phyloP scores from a whole-genome alignment of 2,888 invertebrate species.

The Aelia acuminata region DNA sequence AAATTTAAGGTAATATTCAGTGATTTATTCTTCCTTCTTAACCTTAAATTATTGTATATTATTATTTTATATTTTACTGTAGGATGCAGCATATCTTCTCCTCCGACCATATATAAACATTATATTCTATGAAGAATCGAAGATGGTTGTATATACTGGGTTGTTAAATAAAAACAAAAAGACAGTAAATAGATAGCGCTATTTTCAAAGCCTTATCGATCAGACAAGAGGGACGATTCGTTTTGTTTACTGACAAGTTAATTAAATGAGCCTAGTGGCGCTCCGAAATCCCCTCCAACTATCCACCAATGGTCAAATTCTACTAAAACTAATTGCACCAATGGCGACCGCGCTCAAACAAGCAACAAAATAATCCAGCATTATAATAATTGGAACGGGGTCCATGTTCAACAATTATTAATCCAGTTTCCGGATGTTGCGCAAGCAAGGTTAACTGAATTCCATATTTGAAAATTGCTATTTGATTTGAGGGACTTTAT shows the following conservation, averaged over 20 bases:
- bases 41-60: no score
- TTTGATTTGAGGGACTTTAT: no score
- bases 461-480: no score
- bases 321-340: slow-evolving; percentile 29
- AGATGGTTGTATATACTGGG: no score
- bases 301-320: not conserved
- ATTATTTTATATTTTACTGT: no score
- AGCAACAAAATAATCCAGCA: not conserved
- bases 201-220: slow-evolving; percentile 37
- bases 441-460: not conserved
- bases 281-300: not conserved
- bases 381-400: not conserved
- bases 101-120: no score
- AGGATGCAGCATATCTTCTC: no score
- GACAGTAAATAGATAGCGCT: not conserved
- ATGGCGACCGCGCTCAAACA: not conserved
- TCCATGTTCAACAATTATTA: not conserved
- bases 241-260: slow-evolving; percentile 57
- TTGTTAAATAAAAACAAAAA: not conserved
- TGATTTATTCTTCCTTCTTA: no score
- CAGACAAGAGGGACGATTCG: slow-evolving; percentile 1
- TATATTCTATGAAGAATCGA: no score
- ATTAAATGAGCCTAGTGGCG: slow-evolving; percentile 30
- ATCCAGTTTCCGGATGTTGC: not conserved
- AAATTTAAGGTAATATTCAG: no score